Conservation (phyloP, 1,140 invertebrate species). For the Aphelenchoides besseyi region DNA sequence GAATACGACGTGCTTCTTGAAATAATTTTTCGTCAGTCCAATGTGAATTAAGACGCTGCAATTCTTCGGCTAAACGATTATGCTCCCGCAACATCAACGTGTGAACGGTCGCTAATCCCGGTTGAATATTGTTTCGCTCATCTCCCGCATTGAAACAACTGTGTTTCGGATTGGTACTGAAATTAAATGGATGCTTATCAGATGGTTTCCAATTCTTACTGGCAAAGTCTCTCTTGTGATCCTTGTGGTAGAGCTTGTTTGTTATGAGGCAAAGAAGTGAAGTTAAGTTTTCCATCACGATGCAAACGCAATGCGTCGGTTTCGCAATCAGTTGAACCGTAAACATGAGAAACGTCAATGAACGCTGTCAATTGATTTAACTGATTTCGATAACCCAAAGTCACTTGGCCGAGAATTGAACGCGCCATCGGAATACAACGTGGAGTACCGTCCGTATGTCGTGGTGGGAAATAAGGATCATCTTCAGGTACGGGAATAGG, state of each 20-base stretch:
- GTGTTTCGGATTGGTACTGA: conserved; percentile 34
- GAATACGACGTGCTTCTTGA: conserved; percentile 78
- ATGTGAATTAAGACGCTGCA: conserved; percentile 76
- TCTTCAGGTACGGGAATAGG: conserved; percentile 67
- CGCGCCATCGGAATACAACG: conserved; percentile 89
- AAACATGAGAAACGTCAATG: conserved; percentile 78
- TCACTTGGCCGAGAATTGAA: conserved; percentile 80
- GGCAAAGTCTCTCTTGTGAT: conserved; percentile 54
- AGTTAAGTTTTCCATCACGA: conserved; percentile 57
- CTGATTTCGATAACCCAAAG: conserved; percentile 65
- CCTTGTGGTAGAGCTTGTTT: conserved; percentile 60
- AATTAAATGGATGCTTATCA: too few relatives aligned
- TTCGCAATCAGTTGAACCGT: conserved; percentile 76
- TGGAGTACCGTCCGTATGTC: conserved; percentile 73
- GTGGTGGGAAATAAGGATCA: conserved; percentile 68
- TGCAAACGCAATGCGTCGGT: conserved; percentile 70
- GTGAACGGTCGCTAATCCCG: conserved; percentile 74
- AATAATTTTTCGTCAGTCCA: conserved; percentile 77
- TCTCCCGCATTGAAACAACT: conserved; percentile 62
- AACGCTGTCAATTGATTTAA: conserved; percentile 75
- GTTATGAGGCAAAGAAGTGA: conserved; percentile 59
- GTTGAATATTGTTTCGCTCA: conserved; percentile 62
- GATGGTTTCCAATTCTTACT: conserved; percentile 35
- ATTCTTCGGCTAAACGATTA: conserved; percentile 56
- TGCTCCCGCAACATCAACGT: conserved; percentile 75